Evolutionary conservation across 2,797 vertebrate genomes (phyloP).

Genomic region (Alectoris magna): DNA sequence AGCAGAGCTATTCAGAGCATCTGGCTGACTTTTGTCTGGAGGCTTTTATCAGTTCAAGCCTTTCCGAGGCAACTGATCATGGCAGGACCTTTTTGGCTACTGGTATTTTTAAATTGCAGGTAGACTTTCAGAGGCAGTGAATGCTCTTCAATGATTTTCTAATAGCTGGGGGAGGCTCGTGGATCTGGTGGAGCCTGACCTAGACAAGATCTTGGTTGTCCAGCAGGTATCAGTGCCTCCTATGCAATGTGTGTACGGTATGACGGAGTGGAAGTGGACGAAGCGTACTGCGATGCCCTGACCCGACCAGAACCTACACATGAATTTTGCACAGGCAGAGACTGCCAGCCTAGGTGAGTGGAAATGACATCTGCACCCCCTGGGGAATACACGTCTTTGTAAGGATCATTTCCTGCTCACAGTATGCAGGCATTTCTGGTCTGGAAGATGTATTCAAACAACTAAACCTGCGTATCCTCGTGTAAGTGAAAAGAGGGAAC

Average conservation of each 20-base stretch:
- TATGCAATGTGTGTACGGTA: conserved; percentile 89
- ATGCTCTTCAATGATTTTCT: background rate
- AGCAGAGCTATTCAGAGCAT: no score
- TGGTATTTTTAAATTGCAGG: background rate
- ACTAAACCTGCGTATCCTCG: background rate
- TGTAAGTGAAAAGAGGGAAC: background rate
- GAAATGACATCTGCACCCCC: background rate
- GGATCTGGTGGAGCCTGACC: background rate
- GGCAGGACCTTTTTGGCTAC: background rate
- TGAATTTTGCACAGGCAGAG: conserved; percentile 89
- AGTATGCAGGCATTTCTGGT: background rate
- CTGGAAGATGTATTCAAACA: background rate
- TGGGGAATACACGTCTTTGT: fast-evolving
- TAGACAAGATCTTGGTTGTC: conserved; percentile 26
- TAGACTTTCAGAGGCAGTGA: background rate
- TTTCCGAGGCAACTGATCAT: background rate
- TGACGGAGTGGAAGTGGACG: conserved; percentile 90
- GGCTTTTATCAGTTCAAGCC: background rate
- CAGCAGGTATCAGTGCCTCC: conserved; percentile 85
- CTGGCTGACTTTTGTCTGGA: background rate
- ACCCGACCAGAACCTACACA: conserved; percentile 89
- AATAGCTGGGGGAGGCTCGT: background rate
- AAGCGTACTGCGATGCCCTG: conserved; percentile 87
- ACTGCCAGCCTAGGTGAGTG: conserved; percentile 88
- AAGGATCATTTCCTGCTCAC: background rate